Base-by-base conservation (phyloP, 2,797 vertebrate genomes). In the Enteromius unitaeniatus region DNA sequence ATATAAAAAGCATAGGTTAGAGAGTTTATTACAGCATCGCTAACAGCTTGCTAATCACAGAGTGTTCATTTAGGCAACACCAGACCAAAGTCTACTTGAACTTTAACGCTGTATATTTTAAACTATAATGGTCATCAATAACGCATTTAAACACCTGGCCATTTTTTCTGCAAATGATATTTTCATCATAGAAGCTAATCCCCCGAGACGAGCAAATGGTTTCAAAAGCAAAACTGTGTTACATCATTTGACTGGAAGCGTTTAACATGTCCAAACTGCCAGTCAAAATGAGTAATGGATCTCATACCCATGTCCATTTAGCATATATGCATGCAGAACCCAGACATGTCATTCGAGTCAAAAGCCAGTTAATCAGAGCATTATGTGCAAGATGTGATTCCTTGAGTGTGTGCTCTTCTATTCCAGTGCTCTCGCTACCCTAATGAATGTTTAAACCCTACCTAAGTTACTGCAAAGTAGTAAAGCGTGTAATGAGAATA, bases 281-380 rank as follows among this genome's bases (percentile, higher is more conserved):
- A 82, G 21, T 84, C 87, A 84, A 75, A 76, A 82, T 84, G 87
- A 88, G 60, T 84, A 82, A 88, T 82, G 79, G 64, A 82, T 84
- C 69, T 82, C 26, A 85, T 77, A 53, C 28, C 42, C 51, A 19
- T 62, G 68, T 70, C 76, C 28, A 73, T 80, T 82, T 86, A 79
- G 51, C 75, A 86, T 82, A 70, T 8, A 53, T 82, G 34, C 69
- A 72, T 70, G 31, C 69, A 6, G 26, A 69, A 49, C 45, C 78
- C 53, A 85, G 49, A 49, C 37, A 75, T 78, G 76, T 76, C 75
- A 67, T 75, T 23, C 0, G 34, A 74, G 70, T 67, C 72, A 85
- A 74, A 86, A 70, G 40, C 60, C 49, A 42, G 42, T 75, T 82
- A 82, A 82, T 85, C 74, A 78, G 51, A 42, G 23, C 74, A 69